Conservation (phyloP, 2,113 vertebrate genomes). For the Rhinoptilus africanus region DNA sequence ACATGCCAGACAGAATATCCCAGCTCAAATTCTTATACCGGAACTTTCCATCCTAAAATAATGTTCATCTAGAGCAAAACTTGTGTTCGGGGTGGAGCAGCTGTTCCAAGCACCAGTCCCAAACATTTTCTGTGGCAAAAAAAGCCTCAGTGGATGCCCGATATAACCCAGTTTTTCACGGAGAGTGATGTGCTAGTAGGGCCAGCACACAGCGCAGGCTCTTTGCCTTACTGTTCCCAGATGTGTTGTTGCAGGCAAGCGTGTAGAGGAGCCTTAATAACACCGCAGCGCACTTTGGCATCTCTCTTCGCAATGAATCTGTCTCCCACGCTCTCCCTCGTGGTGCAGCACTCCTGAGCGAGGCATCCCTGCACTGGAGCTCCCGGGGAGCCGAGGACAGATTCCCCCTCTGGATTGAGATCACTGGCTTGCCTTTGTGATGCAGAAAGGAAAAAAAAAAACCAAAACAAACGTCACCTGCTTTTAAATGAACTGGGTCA, state of each 20-base stretch:
- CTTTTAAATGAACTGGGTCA: neutral
- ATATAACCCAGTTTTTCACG: neutral
- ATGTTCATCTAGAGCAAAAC: neutral
- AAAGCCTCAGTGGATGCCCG: neutral
- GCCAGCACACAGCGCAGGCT: neutral
- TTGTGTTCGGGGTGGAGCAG: neutral
- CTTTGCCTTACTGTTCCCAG: neutral
- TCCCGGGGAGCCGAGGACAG: rapidly evolving
- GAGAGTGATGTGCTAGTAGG: neutral
- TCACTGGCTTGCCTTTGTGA: neutral
- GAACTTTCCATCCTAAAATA: neutral
- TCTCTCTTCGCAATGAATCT: neutral
- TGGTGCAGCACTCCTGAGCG: neutral
- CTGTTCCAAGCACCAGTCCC: neutral
- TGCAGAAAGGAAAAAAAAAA: neutral
- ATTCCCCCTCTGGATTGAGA: neutral
- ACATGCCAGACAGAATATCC: neutral
- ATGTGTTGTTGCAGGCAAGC: neutral
- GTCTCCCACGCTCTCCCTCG: neutral
- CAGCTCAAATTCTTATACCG: neutral
- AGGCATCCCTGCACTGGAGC: neutral
- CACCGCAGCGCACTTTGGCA: neutral
- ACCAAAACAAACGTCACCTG: rapidly evolving
- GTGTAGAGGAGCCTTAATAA: neutral
- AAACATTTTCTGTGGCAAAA: neutral